phyloP scores from a whole-genome alignment of 2,888 invertebrate species.

The Brassicogethes aeneus region DNA sequence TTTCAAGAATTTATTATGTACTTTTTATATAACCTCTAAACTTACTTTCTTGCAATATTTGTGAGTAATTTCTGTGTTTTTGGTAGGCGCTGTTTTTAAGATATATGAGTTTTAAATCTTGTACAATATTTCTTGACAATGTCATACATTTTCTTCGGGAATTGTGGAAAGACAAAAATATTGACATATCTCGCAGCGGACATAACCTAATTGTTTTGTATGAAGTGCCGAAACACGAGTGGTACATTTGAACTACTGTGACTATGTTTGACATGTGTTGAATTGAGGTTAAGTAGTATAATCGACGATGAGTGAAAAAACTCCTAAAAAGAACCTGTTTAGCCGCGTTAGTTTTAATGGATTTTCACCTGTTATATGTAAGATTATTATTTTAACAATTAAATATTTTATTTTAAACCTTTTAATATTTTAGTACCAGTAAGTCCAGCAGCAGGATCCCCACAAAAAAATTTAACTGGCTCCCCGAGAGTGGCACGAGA shows the following conservation, averaged over 20 bases:
- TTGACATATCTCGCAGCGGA: too few species aligned
- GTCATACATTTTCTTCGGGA: constrained; percentile 3
- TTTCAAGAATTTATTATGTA: background rate
- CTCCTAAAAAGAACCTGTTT: too few species aligned
- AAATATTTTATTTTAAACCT: background rate
- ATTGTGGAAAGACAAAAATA: constrained; percentile 16
- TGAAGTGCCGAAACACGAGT: too few species aligned
- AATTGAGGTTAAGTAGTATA: too few species aligned
- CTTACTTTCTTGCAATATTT: background rate
- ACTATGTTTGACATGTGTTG: too few species aligned
- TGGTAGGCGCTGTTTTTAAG: background rate
- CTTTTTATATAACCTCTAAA: background rate
- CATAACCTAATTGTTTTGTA: too few species aligned
- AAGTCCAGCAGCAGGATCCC: constrained; percentile 33
- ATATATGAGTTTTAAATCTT: background rate
- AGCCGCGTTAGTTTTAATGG: too few species aligned
- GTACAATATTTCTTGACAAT: background rate
- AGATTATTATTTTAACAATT: constrained; percentile 4
- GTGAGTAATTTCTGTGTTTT: background rate
- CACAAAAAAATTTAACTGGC: constrained; percentile 48
- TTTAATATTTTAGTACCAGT: constrained; percentile 32
- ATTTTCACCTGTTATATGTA: constrained; percentile 25
- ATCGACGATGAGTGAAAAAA: too few species aligned
- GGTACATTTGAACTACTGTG: too few species aligned
- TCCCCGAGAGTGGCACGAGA: constrained; percentile 47